Percentiles rank a stretch among this genome's conserved stretches.
Conservation (phyloP, 2,113 vertebrate species). For the Mastomys natalensis region DNA sequence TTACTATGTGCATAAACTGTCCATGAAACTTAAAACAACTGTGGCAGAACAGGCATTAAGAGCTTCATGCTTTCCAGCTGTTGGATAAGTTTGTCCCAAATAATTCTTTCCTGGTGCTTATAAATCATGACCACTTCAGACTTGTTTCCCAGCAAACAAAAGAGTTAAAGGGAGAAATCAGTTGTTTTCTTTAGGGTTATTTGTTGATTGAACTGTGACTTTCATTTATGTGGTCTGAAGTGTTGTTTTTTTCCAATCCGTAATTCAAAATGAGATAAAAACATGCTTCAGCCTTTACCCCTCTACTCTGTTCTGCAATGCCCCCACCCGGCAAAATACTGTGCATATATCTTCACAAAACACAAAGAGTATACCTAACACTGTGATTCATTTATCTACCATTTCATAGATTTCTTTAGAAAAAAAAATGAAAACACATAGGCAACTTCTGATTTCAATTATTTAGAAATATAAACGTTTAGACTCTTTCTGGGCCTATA, state of each 20-base stretch:
- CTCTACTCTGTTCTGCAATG: neutral
- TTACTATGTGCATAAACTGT: constrained; percentile 21
- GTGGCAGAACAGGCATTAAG: neutral
- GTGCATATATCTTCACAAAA: constrained; percentile 7
- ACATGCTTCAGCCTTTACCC: neutral
- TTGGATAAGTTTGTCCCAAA: neutral
- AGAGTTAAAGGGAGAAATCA: neutral
- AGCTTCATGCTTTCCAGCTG: neutral
- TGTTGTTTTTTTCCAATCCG: neutral
- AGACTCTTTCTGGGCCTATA: neutral
- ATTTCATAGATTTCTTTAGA: constrained; percentile 40
- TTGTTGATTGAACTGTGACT: neutral
- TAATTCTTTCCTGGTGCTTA: constrained; percentile 36
- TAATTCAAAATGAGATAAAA: constrained; percentile 35
- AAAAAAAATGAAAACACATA: neutral
- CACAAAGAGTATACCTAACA: neutral
- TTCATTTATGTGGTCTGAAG: neutral
- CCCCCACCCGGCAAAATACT: neutral
- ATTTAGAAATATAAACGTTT: neutral
- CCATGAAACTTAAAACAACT: neutral
- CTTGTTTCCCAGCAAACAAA: neutral
- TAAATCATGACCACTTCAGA: constrained; percentile 26
- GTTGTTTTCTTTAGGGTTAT: neutral
- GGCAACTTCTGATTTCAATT: neutral
- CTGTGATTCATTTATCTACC: neutral